These are phyloP conservation scores for Regulus satrapa DNA, from an alignment of 2,113 vertebrate genomes.

Conservation along the genomic window DNA sequence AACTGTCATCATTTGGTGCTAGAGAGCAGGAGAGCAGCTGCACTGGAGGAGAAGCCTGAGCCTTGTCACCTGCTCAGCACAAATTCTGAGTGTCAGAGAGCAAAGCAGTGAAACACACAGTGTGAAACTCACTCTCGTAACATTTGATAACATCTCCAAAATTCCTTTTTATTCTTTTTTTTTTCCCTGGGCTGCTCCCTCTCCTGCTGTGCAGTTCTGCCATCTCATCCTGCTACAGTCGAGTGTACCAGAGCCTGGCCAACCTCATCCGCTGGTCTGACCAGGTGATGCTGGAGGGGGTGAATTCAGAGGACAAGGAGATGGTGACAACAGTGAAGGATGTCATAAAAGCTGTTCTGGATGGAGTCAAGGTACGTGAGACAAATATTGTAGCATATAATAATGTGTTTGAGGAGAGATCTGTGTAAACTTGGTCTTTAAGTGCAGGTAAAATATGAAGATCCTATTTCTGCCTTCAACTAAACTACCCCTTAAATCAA, in stretches of 20 bases:
- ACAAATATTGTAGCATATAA: not conserved
- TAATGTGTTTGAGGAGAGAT: not conserved
- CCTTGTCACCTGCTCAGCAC: not conserved
- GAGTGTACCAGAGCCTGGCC: slow-evolving; percentile 94
- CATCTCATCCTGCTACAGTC: slow-evolving; percentile 92
- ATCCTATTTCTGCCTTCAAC: not conserved
- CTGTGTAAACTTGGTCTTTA: not conserved
- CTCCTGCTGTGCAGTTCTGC: slow-evolving; percentile 77
- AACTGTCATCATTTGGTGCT: not conserved
- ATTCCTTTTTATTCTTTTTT: not conserved
- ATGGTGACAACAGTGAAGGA: slow-evolving; percentile 87
- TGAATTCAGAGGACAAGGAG: slow-evolving; percentile 94
- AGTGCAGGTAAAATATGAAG: not conserved
- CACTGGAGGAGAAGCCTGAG: not conserved
- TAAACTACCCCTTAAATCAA: not conserved
- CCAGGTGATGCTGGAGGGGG: slow-evolving; percentile 95
- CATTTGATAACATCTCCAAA: not conserved
- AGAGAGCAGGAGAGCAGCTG: not conserved
- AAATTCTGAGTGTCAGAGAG: not conserved
- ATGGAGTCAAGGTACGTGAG: slow-evolving; percentile 89
- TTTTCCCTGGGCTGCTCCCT: not conserved
- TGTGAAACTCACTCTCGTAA: not conserved
- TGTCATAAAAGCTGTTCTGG: slow-evolving; percentile 96
- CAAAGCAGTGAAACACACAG: not conserved
- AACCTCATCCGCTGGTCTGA: slow-evolving; percentile 98